Evolutionary conservation across 2,888 invertebrate genomes (phyloP), one percentile per base, ranked within the genome.

Genomic region (Drosophila borborema): DNA sequence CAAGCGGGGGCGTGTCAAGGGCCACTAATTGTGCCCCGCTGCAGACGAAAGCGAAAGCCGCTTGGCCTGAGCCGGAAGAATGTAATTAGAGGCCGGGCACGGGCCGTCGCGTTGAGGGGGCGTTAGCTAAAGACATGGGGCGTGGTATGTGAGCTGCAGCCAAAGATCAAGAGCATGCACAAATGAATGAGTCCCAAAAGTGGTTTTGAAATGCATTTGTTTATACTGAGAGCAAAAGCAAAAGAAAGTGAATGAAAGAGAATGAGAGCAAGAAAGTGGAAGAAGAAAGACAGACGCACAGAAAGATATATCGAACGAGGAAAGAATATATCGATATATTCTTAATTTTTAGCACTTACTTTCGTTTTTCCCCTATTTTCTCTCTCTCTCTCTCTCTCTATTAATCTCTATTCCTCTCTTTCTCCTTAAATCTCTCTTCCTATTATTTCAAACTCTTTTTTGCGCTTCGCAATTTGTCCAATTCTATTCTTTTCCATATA

Each of bases 21-120:
- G 81, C 58, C 79, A 86, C 89, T 86, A 86, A 86, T 86, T 88
- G 89, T 88, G 72, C 79, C 69, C 60, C 36, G 45, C 36, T 67
- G 45, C 54, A 80, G 72, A 72, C 86, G 72, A 85, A 85, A 85
- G 77, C 83, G 85, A 85, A 86, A 85, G 86, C 76, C 74, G 78
- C 73, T 70, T 64, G 40, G 28, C 56, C 49, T 76, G 74, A 86
- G 89, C 86, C 86, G 89, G 86, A 87, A 87, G 82, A 85, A 65
- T 75, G 81, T 87, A 87, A 89, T 87, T 89, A 89, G 82, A 89
- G 79, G 74, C 68, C 48, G 72, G 72, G 67, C 81, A 83, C 69
- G 86, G 80, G 70, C 28, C 66, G 56, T 58, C 49, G 20, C 20
- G 7, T 58, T 41, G 28, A 23, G 55, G 46, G 61, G 72, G 71